Evolutionary conservation across 2,113 vertebrate species (phyloP).

Genomic region (Ibidorhyncha struthersii): DNA sequence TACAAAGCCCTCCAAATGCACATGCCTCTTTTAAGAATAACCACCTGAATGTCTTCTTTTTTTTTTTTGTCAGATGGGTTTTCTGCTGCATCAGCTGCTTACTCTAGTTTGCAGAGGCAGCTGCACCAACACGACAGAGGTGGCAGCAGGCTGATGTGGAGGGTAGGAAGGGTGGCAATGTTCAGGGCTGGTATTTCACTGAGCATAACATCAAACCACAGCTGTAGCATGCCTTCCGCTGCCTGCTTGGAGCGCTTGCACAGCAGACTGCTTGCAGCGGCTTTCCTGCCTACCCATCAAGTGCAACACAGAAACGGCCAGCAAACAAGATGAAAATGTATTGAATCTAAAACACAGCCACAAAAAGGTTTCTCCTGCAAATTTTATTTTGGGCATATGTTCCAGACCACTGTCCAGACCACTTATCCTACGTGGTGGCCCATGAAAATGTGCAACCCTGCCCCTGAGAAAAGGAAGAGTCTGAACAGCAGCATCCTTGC

Average conservation of each 20-base stretch:
- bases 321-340: neutral
- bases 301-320: neutral
- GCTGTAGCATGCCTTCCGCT: conserved; percentile 33
- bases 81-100: neutral
- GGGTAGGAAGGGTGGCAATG: neutral
- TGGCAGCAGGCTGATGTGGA: neutral
- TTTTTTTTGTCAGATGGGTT: neutral
- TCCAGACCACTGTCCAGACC: neutral
- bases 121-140: neutral
- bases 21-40: neutral
- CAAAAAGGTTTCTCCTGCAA: neutral
- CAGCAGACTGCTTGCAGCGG: neutral
- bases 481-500: neutral
- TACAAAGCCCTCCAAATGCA: neutral
- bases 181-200: neutral
- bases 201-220: conserved; percentile 34
- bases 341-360: neutral
- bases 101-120: neutral
- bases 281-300: neutral
- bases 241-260: neutral
- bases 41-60: neutral
- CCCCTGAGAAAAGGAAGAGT: neutral
- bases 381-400: neutral
- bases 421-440: neutral
- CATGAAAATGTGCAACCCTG: neutral